Evolutionary conservation across 1,140 invertebrate species (phyloP).

Genomic region (Steinernema feltiae): DNA sequence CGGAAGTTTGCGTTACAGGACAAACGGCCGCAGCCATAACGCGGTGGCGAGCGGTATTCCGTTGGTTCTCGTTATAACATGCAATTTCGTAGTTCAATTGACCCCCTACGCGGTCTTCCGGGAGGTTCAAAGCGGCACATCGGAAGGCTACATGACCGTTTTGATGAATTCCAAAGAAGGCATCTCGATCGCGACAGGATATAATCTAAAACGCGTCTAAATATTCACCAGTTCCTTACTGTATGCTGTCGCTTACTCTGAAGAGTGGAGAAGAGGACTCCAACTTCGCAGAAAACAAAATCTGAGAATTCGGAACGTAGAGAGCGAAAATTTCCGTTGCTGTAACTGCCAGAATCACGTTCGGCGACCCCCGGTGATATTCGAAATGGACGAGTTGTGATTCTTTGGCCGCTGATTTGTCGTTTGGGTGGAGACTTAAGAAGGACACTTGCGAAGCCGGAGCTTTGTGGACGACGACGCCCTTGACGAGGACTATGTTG

Average conservation of each 20-base stretch:
- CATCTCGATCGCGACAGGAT: background rate
- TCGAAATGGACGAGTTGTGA: slow-evolving; percentile 18
- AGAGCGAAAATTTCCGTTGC: background rate
- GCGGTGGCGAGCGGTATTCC: slow-evolving; percentile 15
- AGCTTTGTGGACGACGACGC: slow-evolving; percentile 21
- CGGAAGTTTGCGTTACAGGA: slow-evolving; percentile 29
- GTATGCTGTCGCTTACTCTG: background rate
- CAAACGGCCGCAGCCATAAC: slow-evolving; percentile 33
- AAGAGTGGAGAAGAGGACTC: background rate
- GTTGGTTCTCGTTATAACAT: background rate
- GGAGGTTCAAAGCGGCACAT: background rate
- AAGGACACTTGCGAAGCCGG: slow-evolving; percentile 17
- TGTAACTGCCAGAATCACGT: background rate
- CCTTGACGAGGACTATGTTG: slow-evolving; percentile 29
- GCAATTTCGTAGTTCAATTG: background rate
- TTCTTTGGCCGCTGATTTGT: background rate
- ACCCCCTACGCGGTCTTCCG: background rate
- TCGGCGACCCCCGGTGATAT: slow-evolving; percentile 21
- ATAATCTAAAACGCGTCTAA: background rate
- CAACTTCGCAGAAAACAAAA: background rate
- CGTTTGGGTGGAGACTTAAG: slow-evolving; percentile 14
- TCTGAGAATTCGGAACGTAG: background rate
- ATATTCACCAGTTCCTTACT: background rate
- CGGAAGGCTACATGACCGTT: background rate
- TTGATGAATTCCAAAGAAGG: background rate